Evolutionary conservation across 2,888 invertebrate genomes (phyloP), one percentile per base, ranked within the genome.

Genomic region (Acleris emargana): DNA sequence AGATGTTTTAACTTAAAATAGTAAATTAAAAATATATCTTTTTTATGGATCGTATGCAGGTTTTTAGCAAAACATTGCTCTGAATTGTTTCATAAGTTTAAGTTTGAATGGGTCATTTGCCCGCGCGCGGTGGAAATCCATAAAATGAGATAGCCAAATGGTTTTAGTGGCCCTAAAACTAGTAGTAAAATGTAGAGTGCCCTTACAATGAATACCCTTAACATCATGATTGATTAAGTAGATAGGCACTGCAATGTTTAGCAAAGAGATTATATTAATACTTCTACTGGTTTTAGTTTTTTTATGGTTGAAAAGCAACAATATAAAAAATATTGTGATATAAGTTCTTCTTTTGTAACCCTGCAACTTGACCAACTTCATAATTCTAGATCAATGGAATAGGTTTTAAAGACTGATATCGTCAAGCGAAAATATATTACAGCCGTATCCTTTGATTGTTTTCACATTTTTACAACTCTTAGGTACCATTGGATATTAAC

Each of bases 141-240:
- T 88, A 87, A 88, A 88, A 87, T 83, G 82, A 83, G 84, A 86
- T 85, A 84, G 84, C 84, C 84, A 87, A 88, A 88, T 87, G 83
- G 87, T 87, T 87, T 87, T 87, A 88, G 79, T 87, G 75, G 80
- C 80, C 79, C 85, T 88, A 87, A 88, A 88, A 87, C 86, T 87
- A 85, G 85, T 80, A 79, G 81, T 88, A 87, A 87, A 88, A 84
- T 82, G 78, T 83, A 81, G 84, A 86, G 87, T 83, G 83, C 81
- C 73, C 75, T 64, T 70, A 77, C 86, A 87, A 86, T 88, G 87
- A 87, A 87, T 87, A 87, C 81, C 83, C 87, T 87, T 87, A 83
- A 81, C 80, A 81, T 82, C 79, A 82, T 86, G 87, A 88, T 87
- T 88, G 88, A 88, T 86, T 87, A 80, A 60, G 59, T 66, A 66